A percentile compares a stretch with the other conserved stretches of the same genome.
Evolutionary conservation across 2,888 invertebrate species (phyloP).

Genomic region (Eristalis intricaria): DNA sequence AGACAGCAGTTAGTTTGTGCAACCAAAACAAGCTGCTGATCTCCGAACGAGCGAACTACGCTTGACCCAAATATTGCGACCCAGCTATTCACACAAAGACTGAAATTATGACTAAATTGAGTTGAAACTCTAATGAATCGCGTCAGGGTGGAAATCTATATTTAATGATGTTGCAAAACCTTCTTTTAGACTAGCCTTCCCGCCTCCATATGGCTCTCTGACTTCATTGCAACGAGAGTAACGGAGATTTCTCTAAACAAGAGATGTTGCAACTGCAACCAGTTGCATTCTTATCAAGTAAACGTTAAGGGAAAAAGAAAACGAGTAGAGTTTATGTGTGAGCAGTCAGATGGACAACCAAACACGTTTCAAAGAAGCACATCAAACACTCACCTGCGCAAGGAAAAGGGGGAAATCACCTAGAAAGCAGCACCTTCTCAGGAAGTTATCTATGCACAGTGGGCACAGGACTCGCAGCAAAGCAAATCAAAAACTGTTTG

Average conservation of each 20-base stretch:
- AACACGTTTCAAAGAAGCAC: not conserved
- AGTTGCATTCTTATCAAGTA: constrained; percentile 34
- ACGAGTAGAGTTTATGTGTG: not conserved
- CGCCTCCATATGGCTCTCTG: not conserved
- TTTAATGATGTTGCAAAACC: not conserved
- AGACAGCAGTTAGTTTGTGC: not conserved
- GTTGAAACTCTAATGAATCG: not conserved
- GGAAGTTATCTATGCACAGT: not conserved
- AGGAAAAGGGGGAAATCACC: not conserved
- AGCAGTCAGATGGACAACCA: not conserved
- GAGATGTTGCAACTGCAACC: constrained; percentile 39
- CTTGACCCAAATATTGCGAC: constrained; percentile 38
- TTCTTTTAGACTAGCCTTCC: not conserved
- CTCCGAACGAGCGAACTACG: not conserved
- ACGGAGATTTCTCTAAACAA: not conserved
- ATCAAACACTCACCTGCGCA: constrained; percentile 18
- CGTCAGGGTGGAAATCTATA: not conserved
- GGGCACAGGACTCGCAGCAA: constrained; percentile 3
- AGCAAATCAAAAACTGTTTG: constrained; percentile 18
- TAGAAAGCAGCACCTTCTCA: not conserved
- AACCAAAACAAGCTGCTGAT: constrained; percentile 32
- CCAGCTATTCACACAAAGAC: constrained; percentile 1
- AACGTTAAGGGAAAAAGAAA: not conserved
- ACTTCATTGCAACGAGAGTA: not conserved
- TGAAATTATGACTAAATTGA: constrained; percentile 19